These are phyloP conservation scores for Axinella damicornis DNA, from an alignment of 37 sponge, comb jelly and placozoan species.

Conservation along the genomic window DNA sequence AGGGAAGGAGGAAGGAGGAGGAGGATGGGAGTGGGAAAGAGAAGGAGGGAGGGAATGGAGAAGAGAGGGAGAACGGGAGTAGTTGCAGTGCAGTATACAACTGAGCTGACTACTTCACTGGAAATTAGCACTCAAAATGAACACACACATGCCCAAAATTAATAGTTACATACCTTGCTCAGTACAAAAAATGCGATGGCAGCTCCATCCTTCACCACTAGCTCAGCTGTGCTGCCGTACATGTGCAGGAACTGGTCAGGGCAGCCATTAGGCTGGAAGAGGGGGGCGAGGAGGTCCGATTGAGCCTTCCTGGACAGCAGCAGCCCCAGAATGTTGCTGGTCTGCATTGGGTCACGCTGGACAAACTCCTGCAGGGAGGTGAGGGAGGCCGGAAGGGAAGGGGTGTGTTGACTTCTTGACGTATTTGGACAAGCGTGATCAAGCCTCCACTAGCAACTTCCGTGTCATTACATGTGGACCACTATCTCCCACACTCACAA, in stretches of 20 bases:
- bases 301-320: constrained; percentile 47
- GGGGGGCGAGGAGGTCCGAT: constrained; percentile 71
- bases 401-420: not conserved
- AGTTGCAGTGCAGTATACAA: no score
- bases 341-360: constrained; percentile 64
- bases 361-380: constrained; percentile 69
- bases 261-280: constrained; percentile 79
- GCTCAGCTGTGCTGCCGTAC: constrained; percentile 52
- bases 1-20: not conserved
- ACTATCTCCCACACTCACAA: no score
- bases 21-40: not conserved
- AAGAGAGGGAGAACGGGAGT: no score
- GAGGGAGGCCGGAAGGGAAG: not conserved
- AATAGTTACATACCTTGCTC: constrained; percentile 70
- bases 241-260: constrained; percentile 66
- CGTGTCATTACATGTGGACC: no score
- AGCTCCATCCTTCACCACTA: constrained; percentile 52
- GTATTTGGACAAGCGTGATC: not conserved
- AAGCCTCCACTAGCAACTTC: no score
- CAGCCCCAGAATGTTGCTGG: constrained; percentile 63
- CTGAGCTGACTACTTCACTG: no score
- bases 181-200: constrained; percentile 75
- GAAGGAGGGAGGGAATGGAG: no score
- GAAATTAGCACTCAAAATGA: no score
- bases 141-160: no score